Base-by-base conservation (phyloP, 1,140 invertebrate species). In the Halyomorpha halys region DNA sequence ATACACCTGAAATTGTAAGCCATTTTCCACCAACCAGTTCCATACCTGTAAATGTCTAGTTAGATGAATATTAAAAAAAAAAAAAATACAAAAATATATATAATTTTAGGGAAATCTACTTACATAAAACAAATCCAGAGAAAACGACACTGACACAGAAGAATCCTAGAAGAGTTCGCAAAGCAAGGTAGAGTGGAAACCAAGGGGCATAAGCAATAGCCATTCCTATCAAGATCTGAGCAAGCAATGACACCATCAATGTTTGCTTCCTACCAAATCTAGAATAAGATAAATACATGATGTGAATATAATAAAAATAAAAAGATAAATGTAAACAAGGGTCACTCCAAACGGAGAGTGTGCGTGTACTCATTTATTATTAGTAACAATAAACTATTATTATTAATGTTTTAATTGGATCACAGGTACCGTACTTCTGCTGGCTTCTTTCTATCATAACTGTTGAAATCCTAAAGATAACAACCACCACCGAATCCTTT, bases 231-330 rank as follows among this genome's bases (percentile, higher is more conserved):
- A 71, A 74, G 59, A 86, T 78, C 72, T 90, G 87, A n/a, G 86
- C 74, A 44, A 85, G 68, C 53, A 87, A 75, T 62, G 86, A 83
- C 27, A 81, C 73, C 75, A 90, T 82, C 44, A 90, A 72, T 44
- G 86, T 85, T 56, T 76, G 79, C 74, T 90, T 90, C 65, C 89
- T 78, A 11, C 89, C 89, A 70, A 86, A 89, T 73, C 83, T 84
- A 70, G 15, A 53, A 53, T 11, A 53, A 53, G 16, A 53, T 8
- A n/a, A 53, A 6, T 25, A 53, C 16, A 53, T 53, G 34, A 6
- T 39, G 13, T 8, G 13, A 39, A 39, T 13, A 11, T 39, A 39
- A 13, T 39, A 13, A 6, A 39, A 39, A 39, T 1, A 11, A 39
- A 39, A 6, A 39, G 8, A 30, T 4, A 30, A 30, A 30, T 30